phyloP scores from a whole-genome alignment of 2,113 vertebrate genomes.

The Pelodiscus sinensis region DNA sequence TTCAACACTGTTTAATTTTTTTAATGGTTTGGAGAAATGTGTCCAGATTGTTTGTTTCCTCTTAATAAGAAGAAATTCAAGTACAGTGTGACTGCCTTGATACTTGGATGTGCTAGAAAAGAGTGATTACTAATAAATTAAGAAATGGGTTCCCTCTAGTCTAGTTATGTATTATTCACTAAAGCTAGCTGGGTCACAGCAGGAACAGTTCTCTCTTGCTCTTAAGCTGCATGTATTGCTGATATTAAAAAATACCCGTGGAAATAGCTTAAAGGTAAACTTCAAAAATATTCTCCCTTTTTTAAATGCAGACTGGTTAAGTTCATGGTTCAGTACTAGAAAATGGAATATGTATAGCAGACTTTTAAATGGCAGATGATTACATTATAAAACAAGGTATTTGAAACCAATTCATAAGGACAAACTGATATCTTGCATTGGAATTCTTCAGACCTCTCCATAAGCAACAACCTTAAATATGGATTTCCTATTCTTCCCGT shows the following conservation, averaged over 20 bases:
- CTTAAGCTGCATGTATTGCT: not conserved
- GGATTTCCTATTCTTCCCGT: not conserved
- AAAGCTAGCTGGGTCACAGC: not conserved
- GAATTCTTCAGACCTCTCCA: accelerated
- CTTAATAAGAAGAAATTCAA: not conserved
- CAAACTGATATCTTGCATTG: not conserved
- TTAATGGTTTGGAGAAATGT: conserved; percentile 10
- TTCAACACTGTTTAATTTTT: conserved; percentile 48
- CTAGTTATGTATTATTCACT: not conserved
- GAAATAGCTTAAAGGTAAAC: not conserved
- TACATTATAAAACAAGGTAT: not conserved
- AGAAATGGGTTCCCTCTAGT: conserved; percentile 22
- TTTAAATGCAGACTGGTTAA: accelerated
- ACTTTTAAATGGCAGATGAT: not conserved
- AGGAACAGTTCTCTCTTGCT: not conserved
- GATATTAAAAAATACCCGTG: not conserved
- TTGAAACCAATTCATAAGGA: not conserved
- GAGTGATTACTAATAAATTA: conserved; percentile 45
- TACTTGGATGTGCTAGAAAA: conserved; percentile 40
- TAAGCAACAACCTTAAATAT: not conserved
- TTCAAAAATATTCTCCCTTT: not conserved
- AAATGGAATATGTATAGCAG: not conserved
- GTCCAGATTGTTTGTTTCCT: not conserved
- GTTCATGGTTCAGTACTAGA: not conserved
- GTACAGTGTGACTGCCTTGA: not conserved